phyloP scores from a whole-genome alignment of 2,888 invertebrate genomes.

The Stegana nigrithorax region DNA sequence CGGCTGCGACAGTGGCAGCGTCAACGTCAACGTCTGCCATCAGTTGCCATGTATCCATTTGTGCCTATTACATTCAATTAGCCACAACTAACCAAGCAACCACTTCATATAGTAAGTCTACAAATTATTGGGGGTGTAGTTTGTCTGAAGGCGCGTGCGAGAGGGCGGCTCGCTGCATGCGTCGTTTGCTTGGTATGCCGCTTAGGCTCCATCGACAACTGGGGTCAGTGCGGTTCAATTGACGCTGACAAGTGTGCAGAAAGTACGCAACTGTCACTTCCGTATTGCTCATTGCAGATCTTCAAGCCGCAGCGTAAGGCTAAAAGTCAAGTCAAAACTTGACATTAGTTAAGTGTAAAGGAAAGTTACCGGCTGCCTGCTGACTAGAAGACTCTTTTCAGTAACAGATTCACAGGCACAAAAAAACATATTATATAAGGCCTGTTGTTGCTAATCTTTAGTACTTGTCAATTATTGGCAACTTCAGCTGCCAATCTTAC shows the following conservation, averaged over 20 bases:
- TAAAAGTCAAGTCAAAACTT: not conserved
- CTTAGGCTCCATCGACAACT: no score
- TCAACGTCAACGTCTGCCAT: constrained; percentile 17
- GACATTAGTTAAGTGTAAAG: not conserved
- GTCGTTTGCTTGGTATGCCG: no score
- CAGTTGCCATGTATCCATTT: constrained; percentile 36
- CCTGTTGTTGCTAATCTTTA: no score
- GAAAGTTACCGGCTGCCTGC: no score
- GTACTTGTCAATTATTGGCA: no score
- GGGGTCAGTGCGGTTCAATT: constrained; percentile 46
- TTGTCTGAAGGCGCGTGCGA: not conserved
- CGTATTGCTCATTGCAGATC: no score
- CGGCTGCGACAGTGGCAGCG: not conserved
- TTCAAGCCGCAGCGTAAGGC: not conserved
- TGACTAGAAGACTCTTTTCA: no score
- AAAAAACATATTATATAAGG: no score
- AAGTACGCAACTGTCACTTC: constrained; percentile 36
- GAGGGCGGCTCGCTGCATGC: not conserved
- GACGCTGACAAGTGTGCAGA: constrained; percentile 33
- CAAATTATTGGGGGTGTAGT: constrained; percentile 10
- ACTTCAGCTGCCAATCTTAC: no score
- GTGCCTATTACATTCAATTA: constrained; percentile 58
- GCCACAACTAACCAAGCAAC: constrained; percentile 36
- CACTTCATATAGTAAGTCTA: constrained; percentile 15
- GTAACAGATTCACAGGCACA: no score